phyloP scores from a whole-genome alignment of 2,113 vertebrate species.

The Scomber japonicus region DNA sequence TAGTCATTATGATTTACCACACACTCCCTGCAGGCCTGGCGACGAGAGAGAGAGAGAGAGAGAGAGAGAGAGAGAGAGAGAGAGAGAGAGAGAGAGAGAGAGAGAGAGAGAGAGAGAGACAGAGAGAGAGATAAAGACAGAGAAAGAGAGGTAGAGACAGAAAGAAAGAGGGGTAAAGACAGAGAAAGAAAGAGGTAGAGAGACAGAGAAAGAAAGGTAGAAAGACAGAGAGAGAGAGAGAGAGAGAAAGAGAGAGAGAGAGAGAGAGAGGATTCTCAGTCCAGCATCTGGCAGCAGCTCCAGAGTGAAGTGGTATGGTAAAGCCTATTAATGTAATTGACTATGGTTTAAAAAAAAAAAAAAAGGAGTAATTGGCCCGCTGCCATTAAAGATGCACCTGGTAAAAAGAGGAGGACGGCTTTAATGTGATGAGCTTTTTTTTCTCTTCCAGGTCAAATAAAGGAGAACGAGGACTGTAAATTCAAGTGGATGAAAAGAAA shows the following conservation, averaged over 20 bases:
- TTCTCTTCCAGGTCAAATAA: slow-evolving; percentile 12
- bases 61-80: no score
- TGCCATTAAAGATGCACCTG: slow-evolving; percentile 42
- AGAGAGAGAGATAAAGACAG: no score
- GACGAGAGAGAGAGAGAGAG: background rate
- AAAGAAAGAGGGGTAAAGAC: no score
- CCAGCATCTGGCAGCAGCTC: slow-evolving; percentile 7
- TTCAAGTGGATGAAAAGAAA: background rate
- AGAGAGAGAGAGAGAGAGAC: no score
- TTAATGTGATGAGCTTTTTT: slow-evolving; percentile 40
- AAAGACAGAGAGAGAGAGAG: no score
- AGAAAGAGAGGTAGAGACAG: no score
- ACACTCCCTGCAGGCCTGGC: background rate
- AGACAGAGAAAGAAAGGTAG: no score
- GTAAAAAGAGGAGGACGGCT: background rate
- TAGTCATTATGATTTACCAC: slow-evolving; percentile 14
- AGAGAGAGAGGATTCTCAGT: background rate
- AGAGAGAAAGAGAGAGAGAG: no score
- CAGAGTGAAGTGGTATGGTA: background rate
- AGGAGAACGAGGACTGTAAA: slow-evolving; percentile 16
- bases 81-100: no score
- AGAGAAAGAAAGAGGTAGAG: no score
- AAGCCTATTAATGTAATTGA: slow-evolving; percentile 46
- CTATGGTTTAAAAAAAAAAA: slow-evolving; percentile 8
- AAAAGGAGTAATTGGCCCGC: slow-evolving; percentile 41